Evolutionary conservation across 2,888 invertebrate genomes (phyloP).

Genomic region (Didymodactylos carnosus): DNA sequence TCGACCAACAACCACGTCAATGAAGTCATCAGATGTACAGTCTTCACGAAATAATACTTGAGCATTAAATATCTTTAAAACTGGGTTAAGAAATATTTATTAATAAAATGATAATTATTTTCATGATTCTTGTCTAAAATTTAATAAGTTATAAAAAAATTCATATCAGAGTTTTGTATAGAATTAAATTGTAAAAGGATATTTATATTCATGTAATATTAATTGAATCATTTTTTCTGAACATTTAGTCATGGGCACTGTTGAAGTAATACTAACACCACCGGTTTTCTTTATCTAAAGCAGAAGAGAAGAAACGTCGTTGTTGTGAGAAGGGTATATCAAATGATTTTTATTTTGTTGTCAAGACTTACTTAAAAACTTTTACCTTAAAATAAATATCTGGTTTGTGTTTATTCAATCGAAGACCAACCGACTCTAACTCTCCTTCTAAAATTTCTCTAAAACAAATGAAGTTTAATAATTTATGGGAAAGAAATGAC

Average conservation of each 20-base stretch:
- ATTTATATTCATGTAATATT: slow-evolving; percentile 94
- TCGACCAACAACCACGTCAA: slow-evolving; percentile 89
- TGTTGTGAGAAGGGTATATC: too few species aligned
- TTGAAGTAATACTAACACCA: slow-evolving; percentile 86
- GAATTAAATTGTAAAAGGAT: slow-evolving; percentile 32
- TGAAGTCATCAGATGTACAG: slow-evolving; percentile 78
- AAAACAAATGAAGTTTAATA: slow-evolving; percentile 15
- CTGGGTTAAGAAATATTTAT: too few species aligned
- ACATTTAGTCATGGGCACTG: slow-evolving; percentile 68
- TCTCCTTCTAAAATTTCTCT: slow-evolving; percentile 70
- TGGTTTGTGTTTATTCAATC: slow-evolving; percentile 78
- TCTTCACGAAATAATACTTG: slow-evolving; percentile 80
- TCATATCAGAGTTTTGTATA: neutral
- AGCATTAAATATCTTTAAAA: slow-evolving; percentile 41
- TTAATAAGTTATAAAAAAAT: neutral
- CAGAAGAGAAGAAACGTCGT: too few species aligned
- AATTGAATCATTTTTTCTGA: slow-evolving; percentile 92
- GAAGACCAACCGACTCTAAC: slow-evolving; percentile 86
- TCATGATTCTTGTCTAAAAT: too few species aligned
- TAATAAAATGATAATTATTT: too few species aligned
- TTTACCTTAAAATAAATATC: slow-evolving; percentile 88
- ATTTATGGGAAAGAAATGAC: neutral
- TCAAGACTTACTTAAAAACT: neutral
- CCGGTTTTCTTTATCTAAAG: slow-evolving; percentile 72
- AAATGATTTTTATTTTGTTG: neutral